Conservation (phyloP, 2,797 vertebrate species). For the Propithecus deckenii region DNA sequence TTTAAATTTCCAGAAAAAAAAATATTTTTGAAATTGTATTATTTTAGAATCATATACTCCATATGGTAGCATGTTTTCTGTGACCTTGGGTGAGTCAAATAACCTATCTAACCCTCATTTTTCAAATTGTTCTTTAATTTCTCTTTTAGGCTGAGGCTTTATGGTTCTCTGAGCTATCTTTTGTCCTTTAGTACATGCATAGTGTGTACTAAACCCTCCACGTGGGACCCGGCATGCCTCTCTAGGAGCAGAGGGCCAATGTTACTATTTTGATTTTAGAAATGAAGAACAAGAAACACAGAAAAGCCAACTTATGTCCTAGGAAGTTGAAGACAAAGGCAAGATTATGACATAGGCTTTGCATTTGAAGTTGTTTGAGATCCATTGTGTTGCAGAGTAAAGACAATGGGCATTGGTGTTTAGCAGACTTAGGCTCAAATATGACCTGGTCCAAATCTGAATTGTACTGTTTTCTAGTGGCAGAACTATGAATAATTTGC, state of each 20-base stretch:
- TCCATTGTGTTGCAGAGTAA: background rate
- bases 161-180: background rate
- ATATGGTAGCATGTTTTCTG: background rate
- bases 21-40: background rate
- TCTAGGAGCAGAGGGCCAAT: background rate
- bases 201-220: no score
- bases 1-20: background rate
- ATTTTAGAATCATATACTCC: background rate
- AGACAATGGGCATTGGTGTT: background rate
- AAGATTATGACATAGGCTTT: background rate
- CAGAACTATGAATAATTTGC: background rate
- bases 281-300: slow-evolving; percentile 13
- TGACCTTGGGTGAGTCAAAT: background rate
- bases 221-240: no score
- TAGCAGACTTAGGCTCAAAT: background rate
- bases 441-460: background rate
- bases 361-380: background rate
- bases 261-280: background rate
- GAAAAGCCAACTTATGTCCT: background rate
- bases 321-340: background rate
- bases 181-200: background rate
- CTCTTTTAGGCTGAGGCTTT: background rate
- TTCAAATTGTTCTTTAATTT: background rate
- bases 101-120: background rate
- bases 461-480: background rate